Conservation (phyloP, 2,113 vertebrate genomes). For the Podocnemis expansa region DNA sequence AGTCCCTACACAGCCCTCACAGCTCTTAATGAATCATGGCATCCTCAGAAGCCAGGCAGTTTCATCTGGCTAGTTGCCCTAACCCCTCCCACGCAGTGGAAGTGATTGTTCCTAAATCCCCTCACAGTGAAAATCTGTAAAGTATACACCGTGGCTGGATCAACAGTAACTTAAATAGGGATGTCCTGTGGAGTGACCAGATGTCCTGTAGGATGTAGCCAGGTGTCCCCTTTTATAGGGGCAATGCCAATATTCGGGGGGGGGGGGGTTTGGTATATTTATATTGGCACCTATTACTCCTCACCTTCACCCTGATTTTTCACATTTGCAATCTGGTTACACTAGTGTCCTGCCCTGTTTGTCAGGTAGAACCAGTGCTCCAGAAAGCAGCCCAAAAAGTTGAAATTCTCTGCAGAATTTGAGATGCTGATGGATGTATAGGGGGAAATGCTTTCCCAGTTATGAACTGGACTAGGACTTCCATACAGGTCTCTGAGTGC, state of each 20-base stretch:
- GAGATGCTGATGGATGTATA: background rate
- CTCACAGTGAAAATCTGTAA: background rate
- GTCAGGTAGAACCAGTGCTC: background rate
- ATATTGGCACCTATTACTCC: too few relatives aligned
- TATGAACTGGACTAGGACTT: rapidly evolving
- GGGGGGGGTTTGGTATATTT: too few relatives aligned
- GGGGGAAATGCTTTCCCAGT: rapidly evolving
- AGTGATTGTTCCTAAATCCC: background rate
- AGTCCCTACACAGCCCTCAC: too few relatives aligned
- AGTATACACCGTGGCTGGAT: background rate
- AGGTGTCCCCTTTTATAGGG: too few relatives aligned
- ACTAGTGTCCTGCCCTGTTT: background rate
- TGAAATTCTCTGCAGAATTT: background rate
- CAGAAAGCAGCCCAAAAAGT: background rate
- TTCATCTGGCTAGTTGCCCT: background rate
- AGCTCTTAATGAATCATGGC: too few relatives aligned
- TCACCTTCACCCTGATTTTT: too few relatives aligned
- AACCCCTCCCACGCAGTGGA: background rate
- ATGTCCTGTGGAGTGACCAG: too few relatives aligned
- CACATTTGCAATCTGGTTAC: too few relatives aligned
- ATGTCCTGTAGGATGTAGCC: too few relatives aligned
- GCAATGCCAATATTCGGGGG: too few relatives aligned
- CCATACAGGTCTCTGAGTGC: background rate
- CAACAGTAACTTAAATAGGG: background rate
- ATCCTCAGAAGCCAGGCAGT: background rate